These are phyloP conservation scores for Urocyon cinereoargenteus DNA, from an alignment of 2,797 vertebrate species.

Conservation along the genomic window DNA sequence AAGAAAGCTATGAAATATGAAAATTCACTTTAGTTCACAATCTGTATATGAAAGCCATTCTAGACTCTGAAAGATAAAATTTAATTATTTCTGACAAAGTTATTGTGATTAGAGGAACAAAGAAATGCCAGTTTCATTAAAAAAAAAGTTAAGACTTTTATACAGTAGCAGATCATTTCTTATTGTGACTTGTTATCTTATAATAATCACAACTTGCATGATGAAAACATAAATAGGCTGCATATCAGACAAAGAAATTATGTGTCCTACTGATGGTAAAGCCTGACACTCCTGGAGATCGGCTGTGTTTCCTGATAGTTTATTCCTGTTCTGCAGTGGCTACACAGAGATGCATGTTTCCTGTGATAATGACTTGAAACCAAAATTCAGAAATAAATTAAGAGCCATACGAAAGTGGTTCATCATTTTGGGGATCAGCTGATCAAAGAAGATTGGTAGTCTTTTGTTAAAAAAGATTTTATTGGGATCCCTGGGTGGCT, in stretches of 20 bases:
- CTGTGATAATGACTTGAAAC: conserved; percentile 10
- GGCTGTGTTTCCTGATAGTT: not conserved
- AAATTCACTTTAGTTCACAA: conserved; percentile 40
- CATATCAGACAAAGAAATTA: not conserved
- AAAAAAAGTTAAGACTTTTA: not conserved
- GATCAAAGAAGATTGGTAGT: not conserved
- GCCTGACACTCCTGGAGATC: not conserved
- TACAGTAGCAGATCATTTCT: not conserved
- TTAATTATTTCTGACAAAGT: conserved; percentile 25
- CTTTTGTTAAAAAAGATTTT: not conserved
- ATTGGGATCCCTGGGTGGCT: no score
- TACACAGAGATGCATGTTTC: not conserved
- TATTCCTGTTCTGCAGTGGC: not conserved
- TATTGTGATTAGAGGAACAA: not conserved
- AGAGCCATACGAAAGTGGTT: conserved; percentile 12
- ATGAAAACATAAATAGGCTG: conserved; percentile 8
- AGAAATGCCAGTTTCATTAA: not conserved
- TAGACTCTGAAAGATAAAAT: conserved; percentile 47
- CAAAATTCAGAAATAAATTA: conserved; percentile 60
- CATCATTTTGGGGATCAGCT: not conserved
- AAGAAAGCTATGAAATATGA: not conserved
- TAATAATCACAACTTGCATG: conserved; percentile 38
- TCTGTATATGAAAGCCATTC: conserved; percentile 1
- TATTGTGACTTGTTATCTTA: conserved; percentile 1
- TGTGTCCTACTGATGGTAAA: not conserved